phyloP scores from a whole-genome alignment of 2,797 vertebrate genomes.

The Gila robusta region DNA sequence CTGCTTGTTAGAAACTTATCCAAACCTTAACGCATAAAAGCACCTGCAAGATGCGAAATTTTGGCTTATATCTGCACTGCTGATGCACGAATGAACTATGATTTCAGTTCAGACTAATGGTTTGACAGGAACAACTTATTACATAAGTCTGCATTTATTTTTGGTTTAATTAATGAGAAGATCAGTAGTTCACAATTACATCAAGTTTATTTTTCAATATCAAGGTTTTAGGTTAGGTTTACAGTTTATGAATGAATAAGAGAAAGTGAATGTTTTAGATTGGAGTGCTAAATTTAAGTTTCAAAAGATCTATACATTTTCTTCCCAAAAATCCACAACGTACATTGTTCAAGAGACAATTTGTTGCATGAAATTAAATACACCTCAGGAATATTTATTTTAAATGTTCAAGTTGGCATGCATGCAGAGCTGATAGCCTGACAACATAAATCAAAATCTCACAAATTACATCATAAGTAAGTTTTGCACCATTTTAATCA shows the following conservation, averaged over 20 bases:
- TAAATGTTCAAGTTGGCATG: not conserved
- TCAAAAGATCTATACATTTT: not conserved
- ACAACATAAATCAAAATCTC: not conserved
- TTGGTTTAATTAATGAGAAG: not conserved
- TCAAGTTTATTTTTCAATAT: not conserved
- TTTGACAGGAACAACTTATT: not conserved
- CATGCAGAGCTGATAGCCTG: not conserved
- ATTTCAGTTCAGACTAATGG: not conserved
- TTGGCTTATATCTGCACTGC: not conserved
- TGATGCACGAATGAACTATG: not conserved
- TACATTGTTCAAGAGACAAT: not conserved
- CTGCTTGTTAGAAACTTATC: not conserved
- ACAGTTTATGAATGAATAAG: not conserved
- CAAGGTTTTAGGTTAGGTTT: not conserved
- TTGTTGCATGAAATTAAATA: not conserved
- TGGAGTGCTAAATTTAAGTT: not conserved
- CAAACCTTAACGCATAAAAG: constrained; percentile 54
- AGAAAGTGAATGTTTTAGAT: not conserved
- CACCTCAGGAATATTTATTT: not conserved
- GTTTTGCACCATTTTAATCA: not conserved
- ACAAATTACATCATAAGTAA: not conserved
- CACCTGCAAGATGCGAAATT: constrained; percentile 66
- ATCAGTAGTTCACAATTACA: not conserved
- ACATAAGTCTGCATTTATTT: not conserved
- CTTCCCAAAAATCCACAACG: not conserved